Conservation (phyloP, 1,140 invertebrate species). For the Panonychus citri region DNA sequence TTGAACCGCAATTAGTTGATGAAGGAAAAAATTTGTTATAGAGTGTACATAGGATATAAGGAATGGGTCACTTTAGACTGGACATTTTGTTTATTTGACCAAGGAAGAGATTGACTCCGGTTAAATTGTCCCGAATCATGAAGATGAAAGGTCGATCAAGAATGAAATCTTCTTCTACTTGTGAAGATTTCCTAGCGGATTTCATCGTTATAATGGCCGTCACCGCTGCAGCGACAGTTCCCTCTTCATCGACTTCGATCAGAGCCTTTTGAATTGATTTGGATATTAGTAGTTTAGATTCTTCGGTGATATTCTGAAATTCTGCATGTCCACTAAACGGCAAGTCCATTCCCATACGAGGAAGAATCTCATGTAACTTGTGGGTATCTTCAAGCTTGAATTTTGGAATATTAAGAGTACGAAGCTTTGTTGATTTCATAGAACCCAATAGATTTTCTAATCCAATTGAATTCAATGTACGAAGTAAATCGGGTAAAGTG, state of each 20-base stretch:
- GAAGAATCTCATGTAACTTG: constrained; percentile 34
- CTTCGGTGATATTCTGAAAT: constrained; percentile 30
- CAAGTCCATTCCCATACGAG: constrained; percentile 38
- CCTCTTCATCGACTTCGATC: constrained; percentile 25
- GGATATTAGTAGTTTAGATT: not conserved
- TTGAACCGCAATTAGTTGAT: no score
- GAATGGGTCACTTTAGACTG: no score
- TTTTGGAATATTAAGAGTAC: no score
- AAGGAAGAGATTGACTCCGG: constrained; percentile 36
- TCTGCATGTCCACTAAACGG: constrained; percentile 32
- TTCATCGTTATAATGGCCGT: constrained; percentile 22
- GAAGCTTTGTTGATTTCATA: no score
- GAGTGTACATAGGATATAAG: no score
- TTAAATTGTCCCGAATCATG: constrained; percentile 35
- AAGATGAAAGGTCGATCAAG: constrained; percentile 46
- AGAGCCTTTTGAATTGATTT: constrained; percentile 16
- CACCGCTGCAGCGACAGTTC: constrained; percentile 25
- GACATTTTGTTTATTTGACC: constrained; percentile 23
- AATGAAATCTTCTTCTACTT: constrained; percentile 30
- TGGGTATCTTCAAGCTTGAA: constrained; percentile 45
- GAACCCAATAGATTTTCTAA: no score
- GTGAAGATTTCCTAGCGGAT: not conserved
- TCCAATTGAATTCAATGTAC: no score
- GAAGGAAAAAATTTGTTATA: no score
- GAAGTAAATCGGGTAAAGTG: no score